Conservation (phyloP, 2,888 invertebrate species). For the Conops quadrifasciatus region DNA sequence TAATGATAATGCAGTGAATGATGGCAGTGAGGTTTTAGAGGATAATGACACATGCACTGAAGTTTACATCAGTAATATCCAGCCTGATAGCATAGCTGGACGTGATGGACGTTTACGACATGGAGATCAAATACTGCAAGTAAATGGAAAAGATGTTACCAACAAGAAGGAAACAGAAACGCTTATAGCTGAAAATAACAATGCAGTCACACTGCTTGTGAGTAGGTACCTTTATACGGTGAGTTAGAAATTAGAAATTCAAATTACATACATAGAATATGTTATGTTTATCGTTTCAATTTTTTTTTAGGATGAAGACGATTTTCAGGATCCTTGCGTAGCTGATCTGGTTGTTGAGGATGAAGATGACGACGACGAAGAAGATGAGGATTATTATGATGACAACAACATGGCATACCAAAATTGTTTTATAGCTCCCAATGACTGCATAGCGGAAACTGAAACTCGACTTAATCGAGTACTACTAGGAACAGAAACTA, state of each 20-base stretch:
- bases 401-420: slow-evolving; percentile 54
- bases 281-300: slow-evolving; percentile 12
- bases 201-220: slow-evolving; percentile 70
- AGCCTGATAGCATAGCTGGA: slow-evolving; percentile 70
- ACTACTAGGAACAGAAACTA: slow-evolving; percentile 36
- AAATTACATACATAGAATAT: background rate
- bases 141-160: slow-evolving; percentile 71
- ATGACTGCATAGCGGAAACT: slow-evolving; percentile 53
- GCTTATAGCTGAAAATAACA: slow-evolving; percentile 70
- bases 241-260: slow-evolving; percentile 45
- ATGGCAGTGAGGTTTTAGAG: slow-evolving; percentile 67
- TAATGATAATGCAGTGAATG: slow-evolving; percentile 68
- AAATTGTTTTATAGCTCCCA: slow-evolving; percentile 53
- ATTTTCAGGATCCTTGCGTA: slow-evolving; percentile 44
- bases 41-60: slow-evolving; percentile 66
- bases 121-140: slow-evolving; percentile 73
- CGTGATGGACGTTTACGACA: slow-evolving; percentile 70
- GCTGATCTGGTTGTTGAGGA: slow-evolving; percentile 47
- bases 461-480: slow-evolving; percentile 54
- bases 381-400: slow-evolving; percentile 48
- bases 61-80: slow-evolving; percentile 75
- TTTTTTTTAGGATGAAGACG: slow-evolving; percentile 47
- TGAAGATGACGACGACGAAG: slow-evolving; percentile 59
- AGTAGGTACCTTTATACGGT: slow-evolving; percentile 70
- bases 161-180: slow-evolving; percentile 71